Evolutionary conservation across 2,888 invertebrate species (phyloP).

Genomic region (Bedellia somnulentella): DNA sequence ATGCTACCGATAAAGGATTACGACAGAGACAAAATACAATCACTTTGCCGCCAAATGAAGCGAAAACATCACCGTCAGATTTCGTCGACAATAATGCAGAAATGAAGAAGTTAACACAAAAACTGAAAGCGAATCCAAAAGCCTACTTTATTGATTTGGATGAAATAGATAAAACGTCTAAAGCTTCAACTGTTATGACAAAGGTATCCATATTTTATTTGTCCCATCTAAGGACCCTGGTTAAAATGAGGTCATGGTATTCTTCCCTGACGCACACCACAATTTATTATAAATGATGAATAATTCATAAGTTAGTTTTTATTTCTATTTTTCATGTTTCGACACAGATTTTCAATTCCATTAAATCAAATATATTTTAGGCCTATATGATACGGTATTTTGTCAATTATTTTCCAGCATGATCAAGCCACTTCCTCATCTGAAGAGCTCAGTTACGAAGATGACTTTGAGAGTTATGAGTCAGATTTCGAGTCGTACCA

Average conservation of each 20-base stretch:
- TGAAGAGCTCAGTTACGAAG: slow-evolving; percentile 44
- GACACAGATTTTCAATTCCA: too few species aligned
- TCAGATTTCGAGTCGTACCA: slow-evolving; percentile 53
- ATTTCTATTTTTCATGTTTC: not conserved
- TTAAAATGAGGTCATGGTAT: too few species aligned
- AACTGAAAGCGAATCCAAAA: slow-evolving; percentile 34
- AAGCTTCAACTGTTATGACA: too few species aligned
- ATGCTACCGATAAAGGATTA: too few species aligned
- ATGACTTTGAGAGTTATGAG: slow-evolving; percentile 55
- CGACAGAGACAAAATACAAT: slow-evolving; percentile 39
- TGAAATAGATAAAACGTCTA: slow-evolving; percentile 11
- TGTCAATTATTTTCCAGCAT: too few species aligned
- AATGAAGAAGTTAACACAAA: slow-evolving; percentile 29
- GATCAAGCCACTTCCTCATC: too few species aligned
- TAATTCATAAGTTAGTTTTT: not conserved
- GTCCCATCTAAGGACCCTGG: too few species aligned
- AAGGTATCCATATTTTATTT: too few species aligned
- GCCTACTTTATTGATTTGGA: slow-evolving; percentile 39
- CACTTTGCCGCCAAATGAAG: slow-evolving; percentile 42
- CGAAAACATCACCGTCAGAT: slow-evolving; percentile 31
- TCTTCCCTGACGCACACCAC: too few species aligned
- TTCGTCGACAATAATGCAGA: slow-evolving; percentile 34
- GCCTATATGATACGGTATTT: too few species aligned
- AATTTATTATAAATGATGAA: too few species aligned
- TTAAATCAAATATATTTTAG: too few species aligned